Base-by-base conservation (phyloP, 1,140 invertebrate genomes). In the Hylyphantes graminicola region DNA sequence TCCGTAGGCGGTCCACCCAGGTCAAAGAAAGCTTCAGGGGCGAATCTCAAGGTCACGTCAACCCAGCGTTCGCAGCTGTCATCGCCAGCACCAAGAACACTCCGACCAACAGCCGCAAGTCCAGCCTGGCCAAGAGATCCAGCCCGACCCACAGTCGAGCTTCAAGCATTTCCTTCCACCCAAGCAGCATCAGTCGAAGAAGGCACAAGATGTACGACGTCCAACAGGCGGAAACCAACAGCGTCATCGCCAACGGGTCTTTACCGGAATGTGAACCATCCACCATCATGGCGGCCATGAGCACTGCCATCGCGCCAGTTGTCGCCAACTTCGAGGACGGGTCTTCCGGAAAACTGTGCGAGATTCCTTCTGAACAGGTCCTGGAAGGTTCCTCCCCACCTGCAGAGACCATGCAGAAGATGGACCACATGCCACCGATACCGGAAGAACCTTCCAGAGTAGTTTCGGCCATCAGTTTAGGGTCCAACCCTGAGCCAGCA, bases 361-460 rank as follows among this genome's bases (percentile, higher is more conserved):
- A 35, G 35, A 35, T 35, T 35, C 35, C 35, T 35, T 35, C 35
- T 35, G 35, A 35, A 35, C 35, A 35, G 35, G 35, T 35, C 5
- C 35, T 35, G 35, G 35, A 35, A 35, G 5, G 35, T 35, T 17
- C 15, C 21, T 7, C 19, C n/a, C 68, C 68, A 3, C 8, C 68
- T 7, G n/a, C 6, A 17, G 68, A 70, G 15, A 70, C 48, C 13
- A 53, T 53, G 13, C 68, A 53, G 50, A 53, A 53, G 5, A 54
- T 17, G 9, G 51, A 70, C 4, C 63, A 74, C 64, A 77, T 85
- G 82, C 73, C 82, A 10, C 74, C 82, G 10, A 85, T 85, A 6
- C 82, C 82, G 51, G 82, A 85, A 77, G 82, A 85, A 61, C 82
- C 82, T 1, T 81, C 79, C 13, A 59, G 82, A n/a, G 48, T 61